Percentiles rank a stretch among this genome's conserved stretches.
phyloP scores from a whole-genome alignment of 92 coral and sea anemone species.

The Bergia sp. region DNA sequence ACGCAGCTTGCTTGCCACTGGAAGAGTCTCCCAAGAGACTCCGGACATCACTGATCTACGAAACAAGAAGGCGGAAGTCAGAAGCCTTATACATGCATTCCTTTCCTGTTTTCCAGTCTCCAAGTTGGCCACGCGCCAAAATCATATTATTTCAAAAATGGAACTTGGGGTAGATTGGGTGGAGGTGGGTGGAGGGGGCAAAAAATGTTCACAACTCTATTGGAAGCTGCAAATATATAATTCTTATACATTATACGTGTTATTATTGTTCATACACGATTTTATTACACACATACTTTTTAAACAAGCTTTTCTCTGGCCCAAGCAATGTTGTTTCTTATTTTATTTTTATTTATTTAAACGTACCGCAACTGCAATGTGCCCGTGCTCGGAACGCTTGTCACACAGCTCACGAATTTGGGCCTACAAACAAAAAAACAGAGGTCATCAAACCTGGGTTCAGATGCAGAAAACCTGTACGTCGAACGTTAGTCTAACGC shows the following conservation, averaged over 20 bases:
- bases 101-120: background rate
- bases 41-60: constrained; percentile 50
- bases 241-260: too few relatives aligned
- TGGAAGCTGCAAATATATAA: too few relatives aligned
- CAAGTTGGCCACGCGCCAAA: too few relatives aligned
- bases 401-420: constrained; percentile 90
- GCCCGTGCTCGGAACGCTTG: constrained; percentile 66
- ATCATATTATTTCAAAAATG: too few relatives aligned
- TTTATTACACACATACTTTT: too few relatives aligned
- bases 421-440: constrained; percentile 49
- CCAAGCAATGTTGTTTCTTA: too few relatives aligned
- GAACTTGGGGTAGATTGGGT: background rate
- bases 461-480: too few relatives aligned
- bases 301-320: too few relatives aligned
- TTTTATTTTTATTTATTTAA: background rate
- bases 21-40: constrained; percentile 50
- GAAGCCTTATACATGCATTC: background rate
- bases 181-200: too few relatives aligned
- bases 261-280: too few relatives aligned
- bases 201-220: too few relatives aligned
- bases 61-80: background rate
- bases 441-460: background rate
- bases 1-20: constrained; percentile 27
- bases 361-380: constrained; percentile 78
- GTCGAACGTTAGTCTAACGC: background rate